Evolutionary conservation across 2,888 invertebrate genomes (phyloP).

Genomic region (Margaritifera margaritifera): DNA sequence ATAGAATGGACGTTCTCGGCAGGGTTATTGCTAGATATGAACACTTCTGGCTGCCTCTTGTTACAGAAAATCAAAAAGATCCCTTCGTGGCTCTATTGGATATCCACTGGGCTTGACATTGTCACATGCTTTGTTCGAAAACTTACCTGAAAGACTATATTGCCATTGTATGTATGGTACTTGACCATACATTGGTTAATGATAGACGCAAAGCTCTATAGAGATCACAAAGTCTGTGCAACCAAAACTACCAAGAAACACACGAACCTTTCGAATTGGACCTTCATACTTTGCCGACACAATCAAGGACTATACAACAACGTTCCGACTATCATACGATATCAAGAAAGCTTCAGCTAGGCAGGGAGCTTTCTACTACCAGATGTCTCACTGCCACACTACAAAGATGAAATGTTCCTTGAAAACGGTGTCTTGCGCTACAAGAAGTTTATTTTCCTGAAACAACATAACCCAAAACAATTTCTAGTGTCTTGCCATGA

Average conservation of each 20-base stretch:
- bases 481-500: constrained; percentile 75
- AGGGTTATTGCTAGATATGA: constrained; percentile 73
- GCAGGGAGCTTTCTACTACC: constrained; percentile 73
- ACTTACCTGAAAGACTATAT: constrained; percentile 61
- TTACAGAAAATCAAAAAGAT: constrained; percentile 54
- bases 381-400: constrained; percentile 75
- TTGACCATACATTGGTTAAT: constrained; percentile 65
- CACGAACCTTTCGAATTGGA: constrained; percentile 40
- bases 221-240: constrained; percentile 41
- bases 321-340: constrained; percentile 66
- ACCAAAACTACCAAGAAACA: constrained; percentile 42
- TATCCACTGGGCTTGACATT: constrained; percentile 75
- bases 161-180: constrained; percentile 50
- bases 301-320: background rate
- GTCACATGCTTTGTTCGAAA: constrained; percentile 68
- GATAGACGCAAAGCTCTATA: constrained; percentile 38
- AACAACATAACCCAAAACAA: constrained; percentile 68
- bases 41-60: constrained; percentile 73
- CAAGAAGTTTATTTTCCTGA: constrained; percentile 71
- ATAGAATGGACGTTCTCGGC: constrained; percentile 57
- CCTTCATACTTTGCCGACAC: constrained; percentile 4
- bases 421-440: constrained; percentile 70
- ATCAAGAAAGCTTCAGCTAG: constrained; percentile 69
- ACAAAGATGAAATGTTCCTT: constrained; percentile 71
- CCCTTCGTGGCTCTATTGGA: constrained; percentile 73